phyloP scores from a whole-genome alignment of 2,113 vertebrate genomes.

The Theristicus caerulescens region DNA sequence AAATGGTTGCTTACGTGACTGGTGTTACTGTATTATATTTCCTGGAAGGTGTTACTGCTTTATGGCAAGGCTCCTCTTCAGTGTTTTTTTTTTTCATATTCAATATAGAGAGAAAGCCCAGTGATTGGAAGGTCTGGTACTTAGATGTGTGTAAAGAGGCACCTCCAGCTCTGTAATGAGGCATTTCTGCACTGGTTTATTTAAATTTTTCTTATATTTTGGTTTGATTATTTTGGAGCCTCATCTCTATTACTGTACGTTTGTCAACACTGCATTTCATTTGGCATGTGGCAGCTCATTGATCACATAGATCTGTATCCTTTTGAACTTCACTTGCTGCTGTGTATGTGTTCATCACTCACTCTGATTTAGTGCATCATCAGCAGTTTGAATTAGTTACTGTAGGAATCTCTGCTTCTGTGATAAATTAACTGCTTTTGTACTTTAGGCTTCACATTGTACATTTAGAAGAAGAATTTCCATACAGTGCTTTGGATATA shows the following conservation, averaged over 20 bases:
- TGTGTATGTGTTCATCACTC: conserved; percentile 76
- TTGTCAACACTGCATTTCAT: conserved; percentile 74
- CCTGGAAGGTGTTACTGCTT: conserved; percentile 1
- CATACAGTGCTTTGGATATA: conserved; percentile 6
- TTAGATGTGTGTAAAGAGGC: neutral
- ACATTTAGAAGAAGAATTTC: conserved; percentile 66
- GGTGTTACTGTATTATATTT: neutral
- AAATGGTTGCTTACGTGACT: neutral
- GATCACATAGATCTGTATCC: conserved; percentile 75
- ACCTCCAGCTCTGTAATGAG: neutral
- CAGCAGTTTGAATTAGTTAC: conserved; percentile 80
- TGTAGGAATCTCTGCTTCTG: conserved; percentile 46
- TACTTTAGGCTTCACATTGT: conserved; percentile 57
- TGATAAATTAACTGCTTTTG: conserved; percentile 74
- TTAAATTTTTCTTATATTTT: conserved; percentile 38
- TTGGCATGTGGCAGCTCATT: conserved; percentile 72
- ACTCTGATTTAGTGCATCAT: conserved; percentile 81
- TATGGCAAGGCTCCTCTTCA: neutral
- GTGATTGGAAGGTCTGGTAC: neutral
- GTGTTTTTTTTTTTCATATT: neutral
- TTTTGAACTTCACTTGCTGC: conserved; percentile 72
- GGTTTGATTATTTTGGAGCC: conserved; percentile 62
- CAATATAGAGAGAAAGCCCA: neutral
- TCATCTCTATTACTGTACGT: conserved; percentile 29
- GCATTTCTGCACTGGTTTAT: neutral